Percentiles rank a stretch among this genome's conserved stretches.
phyloP scores from a whole-genome alignment of 2,888 invertebrate genomes.

The Nymphalis urticae region DNA sequence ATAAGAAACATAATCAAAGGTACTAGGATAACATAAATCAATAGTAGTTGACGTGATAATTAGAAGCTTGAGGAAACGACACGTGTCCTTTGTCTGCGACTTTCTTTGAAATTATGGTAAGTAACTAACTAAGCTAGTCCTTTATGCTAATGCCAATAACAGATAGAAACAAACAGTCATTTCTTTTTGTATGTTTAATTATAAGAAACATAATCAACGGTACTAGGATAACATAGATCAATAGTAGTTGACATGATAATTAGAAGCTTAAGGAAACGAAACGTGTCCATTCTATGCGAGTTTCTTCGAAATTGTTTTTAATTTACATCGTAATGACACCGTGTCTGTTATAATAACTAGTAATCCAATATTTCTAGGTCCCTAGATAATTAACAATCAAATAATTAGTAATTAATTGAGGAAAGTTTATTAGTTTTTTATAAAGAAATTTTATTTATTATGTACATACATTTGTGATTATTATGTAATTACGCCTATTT shows the following conservation, averaged over 20 bases:
- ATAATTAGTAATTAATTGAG: constrained; percentile 3
- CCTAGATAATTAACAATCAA: background rate
- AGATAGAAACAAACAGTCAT: too few species aligned
- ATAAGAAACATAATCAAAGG: background rate
- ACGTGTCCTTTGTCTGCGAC: constrained; percentile 18
- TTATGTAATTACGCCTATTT: too few species aligned
- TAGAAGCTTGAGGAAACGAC: constrained; percentile 15
- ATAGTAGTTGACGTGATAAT: constrained; percentile 21
- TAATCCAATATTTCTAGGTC: background rate
- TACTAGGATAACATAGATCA: constrained; percentile 10
- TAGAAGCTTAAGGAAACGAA: constrained; percentile 12
- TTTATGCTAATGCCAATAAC: too few species aligned
- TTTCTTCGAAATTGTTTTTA: constrained; percentile 18
- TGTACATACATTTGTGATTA: too few species aligned
- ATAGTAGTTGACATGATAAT: constrained; percentile 20
- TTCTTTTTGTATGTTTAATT: too few species aligned
- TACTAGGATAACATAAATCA: constrained; percentile 10
- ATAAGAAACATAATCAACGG: background rate
- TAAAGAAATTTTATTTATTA: background rate
- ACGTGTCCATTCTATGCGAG: constrained; percentile 19
- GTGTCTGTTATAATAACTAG: background rate
- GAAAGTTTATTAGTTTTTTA: background rate
- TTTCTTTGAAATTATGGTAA: constrained; percentile 19
- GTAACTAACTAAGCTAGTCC: too few species aligned
- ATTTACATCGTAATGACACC: constrained; percentile 20